Percentiles rank a stretch among this genome's conserved stretches.
Evolutionary conservation across 2,888 invertebrate species (phyloP).

Genomic region (Lordiphosa fenestrarum): DNA sequence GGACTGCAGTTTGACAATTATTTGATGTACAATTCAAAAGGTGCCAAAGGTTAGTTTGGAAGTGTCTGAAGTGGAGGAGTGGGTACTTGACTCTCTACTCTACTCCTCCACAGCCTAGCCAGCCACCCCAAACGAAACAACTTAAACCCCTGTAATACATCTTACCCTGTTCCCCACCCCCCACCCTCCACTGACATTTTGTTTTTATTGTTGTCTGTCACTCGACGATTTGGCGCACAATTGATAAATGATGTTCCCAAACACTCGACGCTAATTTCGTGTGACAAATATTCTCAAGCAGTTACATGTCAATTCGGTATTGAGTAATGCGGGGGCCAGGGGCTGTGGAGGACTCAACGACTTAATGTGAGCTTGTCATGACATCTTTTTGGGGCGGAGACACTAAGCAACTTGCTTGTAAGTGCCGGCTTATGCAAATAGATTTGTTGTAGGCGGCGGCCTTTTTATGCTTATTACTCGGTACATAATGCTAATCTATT

Average conservation of each 20-base stretch:
- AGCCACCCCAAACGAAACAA: no score
- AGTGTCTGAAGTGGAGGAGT: no score
- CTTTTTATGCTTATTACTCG: constrained; percentile 9
- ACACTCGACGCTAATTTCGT: constrained; percentile 56
- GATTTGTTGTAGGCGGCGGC: not conserved
- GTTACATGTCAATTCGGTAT: constrained; percentile 51
- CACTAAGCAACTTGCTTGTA: no score
- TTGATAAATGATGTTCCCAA: constrained; percentile 41
- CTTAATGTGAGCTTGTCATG: constrained; percentile 57
- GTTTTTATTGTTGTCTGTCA: constrained; percentile 66
- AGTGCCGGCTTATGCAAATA: no score
- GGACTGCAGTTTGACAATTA: constrained; percentile 24
- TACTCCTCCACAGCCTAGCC: no score
- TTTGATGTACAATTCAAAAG: constrained; percentile 3
- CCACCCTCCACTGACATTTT: constrained; percentile 23
- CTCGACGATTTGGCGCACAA: constrained; percentile 31
- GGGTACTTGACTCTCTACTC: no score
- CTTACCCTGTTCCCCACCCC: no score
- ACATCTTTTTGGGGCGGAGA: constrained; percentile 16
- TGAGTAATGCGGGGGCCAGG: not conserved
- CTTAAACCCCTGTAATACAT: no score
- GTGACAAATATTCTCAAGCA: constrained; percentile 53
- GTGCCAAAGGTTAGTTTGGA: no score
- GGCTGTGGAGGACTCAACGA: constrained; percentile 13
- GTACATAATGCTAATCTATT: constrained; percentile 44